Conservation (phyloP, 1,140 invertebrate genomes). For the Drosophila navojoa region DNA sequence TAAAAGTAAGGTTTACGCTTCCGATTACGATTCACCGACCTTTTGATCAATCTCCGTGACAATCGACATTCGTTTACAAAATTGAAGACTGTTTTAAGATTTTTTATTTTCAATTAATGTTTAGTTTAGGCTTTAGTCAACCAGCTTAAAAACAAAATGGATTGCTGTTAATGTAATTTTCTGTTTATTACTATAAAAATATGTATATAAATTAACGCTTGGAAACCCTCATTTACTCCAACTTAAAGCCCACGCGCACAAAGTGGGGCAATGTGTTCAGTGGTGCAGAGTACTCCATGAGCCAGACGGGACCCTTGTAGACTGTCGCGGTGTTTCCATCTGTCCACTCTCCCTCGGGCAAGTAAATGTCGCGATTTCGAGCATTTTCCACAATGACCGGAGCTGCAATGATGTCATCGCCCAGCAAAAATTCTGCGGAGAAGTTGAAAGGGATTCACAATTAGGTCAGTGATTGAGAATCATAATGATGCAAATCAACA, state of each 20-base stretch:
- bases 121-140: not conserved
- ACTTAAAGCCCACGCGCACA: conserved; percentile 61
- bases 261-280: conserved; percentile 89
- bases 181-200: not conserved
- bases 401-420: conserved; percentile 93
- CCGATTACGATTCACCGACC: no score
- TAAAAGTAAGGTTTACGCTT: no score
- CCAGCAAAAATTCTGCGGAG: conserved; percentile 91
- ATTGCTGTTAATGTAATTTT: conserved; percentile 19
- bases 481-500: conserved; percentile 27
- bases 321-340: conserved; percentile 84
- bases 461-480: not conserved
- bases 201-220: not conserved
- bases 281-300: conserved; percentile 88
- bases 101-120: not conserved
- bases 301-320: conserved; percentile 87
- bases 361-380: conserved; percentile 89
- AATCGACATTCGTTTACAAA: no score
- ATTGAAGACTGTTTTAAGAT: no score
- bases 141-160: not conserved
- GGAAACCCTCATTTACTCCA: conserved; percentile 27
- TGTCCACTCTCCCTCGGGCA: conserved; percentile 90
- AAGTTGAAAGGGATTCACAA: not conserved
- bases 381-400: conserved; percentile 90
- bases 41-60: no score